Percentiles rank a stretch among this genome's conserved stretches.
Conservation (phyloP, 2,797 vertebrate genomes). For the Thamnophis elegans region DNA sequence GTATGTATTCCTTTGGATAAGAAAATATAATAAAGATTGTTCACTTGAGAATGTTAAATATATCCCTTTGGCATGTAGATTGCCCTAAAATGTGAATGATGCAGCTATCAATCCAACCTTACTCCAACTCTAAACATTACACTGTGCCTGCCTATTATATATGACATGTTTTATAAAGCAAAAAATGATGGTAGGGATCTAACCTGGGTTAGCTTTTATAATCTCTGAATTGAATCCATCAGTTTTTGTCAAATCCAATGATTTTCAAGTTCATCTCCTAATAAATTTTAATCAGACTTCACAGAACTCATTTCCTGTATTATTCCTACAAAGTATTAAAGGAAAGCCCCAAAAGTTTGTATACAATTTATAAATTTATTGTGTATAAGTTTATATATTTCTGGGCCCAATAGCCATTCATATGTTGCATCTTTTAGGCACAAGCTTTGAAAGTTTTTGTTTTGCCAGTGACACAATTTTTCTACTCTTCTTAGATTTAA, state of each 20-base stretch:
- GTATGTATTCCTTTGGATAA: neutral
- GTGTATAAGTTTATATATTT: neutral
- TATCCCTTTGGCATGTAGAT: neutral
- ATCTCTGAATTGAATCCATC: neutral
- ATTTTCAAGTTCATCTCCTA: neutral
- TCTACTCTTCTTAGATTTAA: neutral
- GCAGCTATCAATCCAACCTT: neutral
- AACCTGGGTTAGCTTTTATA: neutral
- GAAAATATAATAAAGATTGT: neutral
- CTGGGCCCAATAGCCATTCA: neutral
- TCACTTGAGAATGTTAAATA: neutral
- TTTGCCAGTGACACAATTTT: neutral
- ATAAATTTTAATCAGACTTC: neutral
- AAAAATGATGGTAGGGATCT: neutral
- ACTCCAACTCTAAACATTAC: neutral
- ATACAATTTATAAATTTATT: neutral
- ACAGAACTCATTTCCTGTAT: neutral
- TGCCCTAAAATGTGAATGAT: neutral
- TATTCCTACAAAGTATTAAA: neutral
- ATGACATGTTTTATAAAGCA: neutral
- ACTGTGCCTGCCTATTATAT: neutral
- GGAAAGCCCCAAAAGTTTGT: neutral
- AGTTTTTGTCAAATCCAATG: neutral
- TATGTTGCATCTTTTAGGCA: neutral
- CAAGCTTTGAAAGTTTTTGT: neutral